phyloP scores from a whole-genome alignment of 2,797 vertebrate genomes.

The Hemitrygon akajei region DNA sequence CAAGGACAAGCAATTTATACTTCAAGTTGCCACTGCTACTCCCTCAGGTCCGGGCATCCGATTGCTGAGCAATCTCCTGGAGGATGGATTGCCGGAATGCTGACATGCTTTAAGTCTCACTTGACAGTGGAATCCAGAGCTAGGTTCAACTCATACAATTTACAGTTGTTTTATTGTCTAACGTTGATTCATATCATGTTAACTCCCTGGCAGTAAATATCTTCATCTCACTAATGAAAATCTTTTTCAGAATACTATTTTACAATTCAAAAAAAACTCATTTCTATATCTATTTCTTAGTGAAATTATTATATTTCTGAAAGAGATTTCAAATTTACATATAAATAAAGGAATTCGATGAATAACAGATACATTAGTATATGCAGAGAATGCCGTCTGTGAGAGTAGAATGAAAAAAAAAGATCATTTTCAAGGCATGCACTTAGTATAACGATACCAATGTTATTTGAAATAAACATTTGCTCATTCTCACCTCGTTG shows the following conservation, averaged over 20 bases:
- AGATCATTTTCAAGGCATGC: no score
- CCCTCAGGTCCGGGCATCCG: no score
- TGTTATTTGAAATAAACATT: not conserved
- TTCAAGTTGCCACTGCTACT: no score
- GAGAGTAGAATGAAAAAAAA: no score
- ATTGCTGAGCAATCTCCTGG: no score
- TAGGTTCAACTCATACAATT: not conserved
- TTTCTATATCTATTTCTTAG: not conserved
- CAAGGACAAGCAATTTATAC: no score
- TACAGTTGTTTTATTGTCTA: not conserved
- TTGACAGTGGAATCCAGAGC: not conserved
- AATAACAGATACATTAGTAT: not conserved
- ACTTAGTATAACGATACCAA: no score
- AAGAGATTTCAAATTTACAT: not conserved
- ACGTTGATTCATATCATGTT: not conserved
- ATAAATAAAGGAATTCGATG: not conserved
- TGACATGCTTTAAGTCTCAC: not conserved
- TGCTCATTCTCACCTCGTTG: not conserved
- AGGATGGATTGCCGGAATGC: no score
- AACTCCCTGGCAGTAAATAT: not conserved
- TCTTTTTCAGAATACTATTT: not conserved
- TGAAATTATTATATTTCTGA: not conserved
- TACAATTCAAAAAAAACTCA: not conserved
- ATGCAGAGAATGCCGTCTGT: not conserved
- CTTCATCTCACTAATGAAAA: not conserved